Evolutionary conservation across 2,888 invertebrate species (phyloP), one percentile per base, ranked within the genome.

Genomic region (Scaptodrosophila latifasciaeformis): DNA sequence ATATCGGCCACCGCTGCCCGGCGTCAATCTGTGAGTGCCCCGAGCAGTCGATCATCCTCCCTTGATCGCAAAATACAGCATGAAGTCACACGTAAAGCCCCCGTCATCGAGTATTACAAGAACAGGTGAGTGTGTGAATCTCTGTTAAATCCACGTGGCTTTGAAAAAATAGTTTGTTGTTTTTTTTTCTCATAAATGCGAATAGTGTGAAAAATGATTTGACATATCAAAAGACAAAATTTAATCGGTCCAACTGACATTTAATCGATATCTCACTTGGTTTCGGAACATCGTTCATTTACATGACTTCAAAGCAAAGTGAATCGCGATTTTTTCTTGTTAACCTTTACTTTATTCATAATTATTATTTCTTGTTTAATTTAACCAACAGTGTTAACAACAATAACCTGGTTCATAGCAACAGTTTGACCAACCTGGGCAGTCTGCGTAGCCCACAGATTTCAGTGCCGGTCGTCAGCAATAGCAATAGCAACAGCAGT

Each of bases 41-140:
- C 86, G 0, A 72, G 67, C 37, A 85, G 82, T 46, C 80, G 86
- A 21, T 65, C 86, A 2, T 79, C 84, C n/a, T 85, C 85, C 1
- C 53, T 85, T 43, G 86, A 86, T 43, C 80, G 86, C 18, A 86
- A 85, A 46, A 65, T 82, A 21, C 79, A 78, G 5, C 49, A 57
- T 17, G 75, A 82, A 49, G 37, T 39, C 0, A 72, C 75, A 34
- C 79, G 82, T 6, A 84, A 83, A 30, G 77, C 83, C 15, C 77
- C 83, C 2, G 85, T 71, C 46, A 62, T 71, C 9, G 72, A 74
- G 57, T 78, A 75, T 61, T 74, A 69, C 50, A 74, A 74, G 51
- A 66, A 67, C 37, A 67, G 79, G 77, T 79, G 29, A 61, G 58
- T 15, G 10, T 4, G 4, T n/a, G 13, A 12, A 10, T 15, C 7